Evolutionary conservation across 2,888 invertebrate genomes (phyloP).

Genomic region (Crematogaster levior): DNA sequence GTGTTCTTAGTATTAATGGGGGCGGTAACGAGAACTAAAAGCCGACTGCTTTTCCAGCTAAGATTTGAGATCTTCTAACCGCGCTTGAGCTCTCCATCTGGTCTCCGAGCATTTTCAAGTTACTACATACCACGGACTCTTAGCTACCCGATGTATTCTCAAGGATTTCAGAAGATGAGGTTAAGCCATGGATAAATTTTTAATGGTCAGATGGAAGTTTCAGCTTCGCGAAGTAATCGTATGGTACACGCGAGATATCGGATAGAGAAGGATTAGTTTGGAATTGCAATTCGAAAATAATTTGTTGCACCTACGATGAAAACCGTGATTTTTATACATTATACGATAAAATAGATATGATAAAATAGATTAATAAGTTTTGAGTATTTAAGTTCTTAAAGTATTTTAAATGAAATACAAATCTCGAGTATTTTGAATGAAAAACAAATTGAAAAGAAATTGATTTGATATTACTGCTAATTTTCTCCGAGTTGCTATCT

Average conservation of each 20-base stretch:
- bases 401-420: neutral
- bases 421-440: neutral
- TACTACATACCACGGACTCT: slow-evolving; percentile 61
- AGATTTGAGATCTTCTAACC: slow-evolving; percentile 45
- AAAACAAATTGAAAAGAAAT: slow-evolving; percentile 16
- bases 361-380: neutral
- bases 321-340: neutral
- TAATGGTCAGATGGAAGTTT: slow-evolving; percentile 64
- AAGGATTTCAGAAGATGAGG: slow-evolving; percentile 61
- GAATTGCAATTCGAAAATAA: slow-evolving; percentile 28
- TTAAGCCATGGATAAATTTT: slow-evolving; percentile 71
- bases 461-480: slow-evolving; percentile 5
- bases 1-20: slow-evolving; percentile 43
- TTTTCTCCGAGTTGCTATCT: slow-evolving; percentile 25
- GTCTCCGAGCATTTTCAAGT: slow-evolving; percentile 59
- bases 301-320: neutral
- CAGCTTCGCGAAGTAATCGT: slow-evolving; percentile 60
- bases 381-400: neutral
- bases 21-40: slow-evolving; percentile 51
- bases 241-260: slow-evolving; percentile 66
- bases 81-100: slow-evolving; percentile 55
- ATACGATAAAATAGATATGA: too few relatives aligned
- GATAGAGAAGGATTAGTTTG: slow-evolving; percentile 55
- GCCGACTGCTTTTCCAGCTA: slow-evolving; percentile 38
- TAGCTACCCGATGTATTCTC: slow-evolving; percentile 55